Evolutionary conservation across 1,140 invertebrate species (phyloP), one percentile per base, ranked within the genome.

Genomic region (Drosophila ambigua): DNA sequence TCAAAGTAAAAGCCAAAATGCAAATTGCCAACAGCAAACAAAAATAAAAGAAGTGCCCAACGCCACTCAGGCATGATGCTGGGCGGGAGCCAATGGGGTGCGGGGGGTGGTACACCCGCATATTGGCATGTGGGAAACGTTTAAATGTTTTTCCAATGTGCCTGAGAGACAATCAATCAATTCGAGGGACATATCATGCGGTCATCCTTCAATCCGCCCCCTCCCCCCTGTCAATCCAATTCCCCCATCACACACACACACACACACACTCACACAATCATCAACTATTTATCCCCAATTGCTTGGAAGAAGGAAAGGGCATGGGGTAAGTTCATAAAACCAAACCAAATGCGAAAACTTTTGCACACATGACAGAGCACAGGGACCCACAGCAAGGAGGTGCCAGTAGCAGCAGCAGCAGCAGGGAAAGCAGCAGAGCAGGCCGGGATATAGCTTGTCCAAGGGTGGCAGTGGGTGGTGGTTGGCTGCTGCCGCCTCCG

Each of bases 361-460:
- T 78, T 75, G 68, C 81, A 85, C 81, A 87, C 81, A 85, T 78
- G 78, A 82, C 53, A 48, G 59, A 62, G 75, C 79, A 78, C 31
- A 35, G 9, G 9, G 31, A 35, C 3, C 31, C 9, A 9, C 31
- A 35, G 79, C 77, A 35, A 43, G 41, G 13, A 43, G 16, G 20
- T 20, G 20, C 20, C 20, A 15, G 20, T 9, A 39, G 11, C 4
- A 39, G 35, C 3, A 7, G 31, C 7, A 31, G 7, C 1, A 31
- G 79, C 74, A 35, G 26, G 53, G 39, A 44, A 35, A 45, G 41
- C 13, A 43, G 41, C 15, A 43, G 16, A 15, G 20, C 13, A 2
- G 48, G 20, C 69, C 51, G 61, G 50, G 50, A 63, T 63, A 54
- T 72, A 46, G 74, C 46, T 53, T 7, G 61, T 54, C 35, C 35